Evolutionary conservation across 2,888 invertebrate genomes (phyloP).

Genomic region (Rugalucina vietnamica): DNA sequence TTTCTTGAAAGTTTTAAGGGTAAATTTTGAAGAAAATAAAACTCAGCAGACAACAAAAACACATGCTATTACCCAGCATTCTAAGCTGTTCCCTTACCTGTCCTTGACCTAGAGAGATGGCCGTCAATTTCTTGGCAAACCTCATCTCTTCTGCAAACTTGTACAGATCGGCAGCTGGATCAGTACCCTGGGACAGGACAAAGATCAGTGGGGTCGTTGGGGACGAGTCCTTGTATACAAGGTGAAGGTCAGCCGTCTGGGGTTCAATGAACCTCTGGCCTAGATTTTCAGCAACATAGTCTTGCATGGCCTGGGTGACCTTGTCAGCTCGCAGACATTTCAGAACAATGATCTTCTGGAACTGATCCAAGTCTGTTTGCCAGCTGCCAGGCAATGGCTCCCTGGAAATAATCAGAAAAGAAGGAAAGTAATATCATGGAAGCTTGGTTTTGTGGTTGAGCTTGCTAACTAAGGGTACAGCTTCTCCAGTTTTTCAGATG

Average conservation of each 20-base stretch:
- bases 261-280: conserved; percentile 85
- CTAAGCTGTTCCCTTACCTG: conserved; percentile 85
- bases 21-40: too few relatives aligned
- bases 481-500: too few relatives aligned
- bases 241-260: conserved; percentile 83
- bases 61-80: too few relatives aligned
- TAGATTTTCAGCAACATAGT: conserved; percentile 84
- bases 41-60: too few relatives aligned
- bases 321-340: conserved; percentile 84
- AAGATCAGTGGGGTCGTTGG: conserved; percentile 84
- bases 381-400: conserved; percentile 83
- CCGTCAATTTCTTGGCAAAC: conserved; percentile 87
- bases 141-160: conserved; percentile 85
- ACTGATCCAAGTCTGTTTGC: conserved; percentile 79
- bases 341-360: conserved; percentile 84
- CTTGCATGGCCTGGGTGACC: conserved; percentile 85
- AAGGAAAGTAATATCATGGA: too few relatives aligned
- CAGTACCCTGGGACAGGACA: conserved; percentile 84
- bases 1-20: too few relatives aligned
- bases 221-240: conserved; percentile 84
- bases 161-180: conserved; percentile 84
- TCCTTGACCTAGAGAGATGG: conserved; percentile 95
- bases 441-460: too few relatives aligned
- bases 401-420: conserved; percentile 67
- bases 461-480: too few relatives aligned